Base-by-base conservation (phyloP, 1,140 invertebrate species). In the Lasioglossum baleicum region DNA sequence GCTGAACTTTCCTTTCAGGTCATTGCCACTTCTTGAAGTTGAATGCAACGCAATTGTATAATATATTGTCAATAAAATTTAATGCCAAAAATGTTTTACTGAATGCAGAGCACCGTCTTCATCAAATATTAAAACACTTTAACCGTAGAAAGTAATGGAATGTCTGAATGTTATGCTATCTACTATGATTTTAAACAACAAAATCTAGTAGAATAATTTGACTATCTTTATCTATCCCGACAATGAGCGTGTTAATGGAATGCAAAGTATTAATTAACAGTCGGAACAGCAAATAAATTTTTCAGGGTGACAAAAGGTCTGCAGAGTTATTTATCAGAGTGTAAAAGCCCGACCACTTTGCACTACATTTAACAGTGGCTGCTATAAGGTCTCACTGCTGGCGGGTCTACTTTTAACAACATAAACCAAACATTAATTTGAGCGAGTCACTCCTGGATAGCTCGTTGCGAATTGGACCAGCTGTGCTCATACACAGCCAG, bases 401-500 rank as follows among this genome's bases (percentile, higher is more conserved):
- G 13, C 56, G 10, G 71, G 20, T 63, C 15, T 31, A 69, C 64
- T 69, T 75, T 67, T 48, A 65, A 13, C 40, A 20, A 68, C 56
- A 26, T 53, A 11, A 63, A 77, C 20, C 71, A 75, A 82, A 85
- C 73, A 61, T 79, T 85, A 86, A 82, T 75, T 75, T 64, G 69
- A 35, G 11, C 53, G 61, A 85, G 80, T 60, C 84, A 67, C 80
- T 82, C 70, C 53, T 85, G 64, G 72, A 72, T 86, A 80, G 53
- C 17, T 75, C 53, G 66, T 48, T 65, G 44, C 75, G 67, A 85
- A 83, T 85, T 68, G 81, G 66, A 40, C 61, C 84, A 86, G 83
- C 83, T 86, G 84, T 74, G 84, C 58, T 78, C 61, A 42, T 71
- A 58, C 51, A 66, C 44, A 26, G 35, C 48, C 68, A 53, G 68